Conservation (phyloP, 2,797 vertebrate genomes). For the Taenioides sp. region DNA sequence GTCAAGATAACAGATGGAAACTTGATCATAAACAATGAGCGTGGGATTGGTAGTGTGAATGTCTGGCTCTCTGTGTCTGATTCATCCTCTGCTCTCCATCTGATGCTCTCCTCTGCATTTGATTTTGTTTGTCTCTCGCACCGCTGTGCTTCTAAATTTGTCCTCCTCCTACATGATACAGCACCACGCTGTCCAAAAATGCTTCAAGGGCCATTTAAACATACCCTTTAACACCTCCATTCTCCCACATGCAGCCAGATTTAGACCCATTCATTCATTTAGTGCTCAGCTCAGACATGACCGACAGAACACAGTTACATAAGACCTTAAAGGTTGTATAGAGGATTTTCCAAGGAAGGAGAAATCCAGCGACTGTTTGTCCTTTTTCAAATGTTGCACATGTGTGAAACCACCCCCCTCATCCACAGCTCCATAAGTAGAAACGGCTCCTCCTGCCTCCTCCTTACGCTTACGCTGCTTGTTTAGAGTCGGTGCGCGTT, state of each 20-base stretch:
- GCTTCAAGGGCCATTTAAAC: conserved; percentile 69
- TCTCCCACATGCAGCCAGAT: conserved; percentile 58
- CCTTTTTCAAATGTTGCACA: no score
- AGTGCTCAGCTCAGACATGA: conserved; percentile 42
- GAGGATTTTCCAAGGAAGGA: no score
- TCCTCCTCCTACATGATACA: conserved; percentile 67
- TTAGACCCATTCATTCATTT: conserved; percentile 71
- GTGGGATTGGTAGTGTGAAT: conserved; percentile 71
- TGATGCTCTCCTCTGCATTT: conserved; percentile 66
- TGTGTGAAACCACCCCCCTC: no score
- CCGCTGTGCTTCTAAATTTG: conserved; percentile 74
- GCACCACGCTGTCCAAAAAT: conserved; percentile 45
- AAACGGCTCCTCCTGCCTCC: no score
- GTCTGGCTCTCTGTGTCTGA: conserved; percentile 73
- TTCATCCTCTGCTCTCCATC: conserved; percentile 69
- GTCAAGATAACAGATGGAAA: conserved; percentile 73
- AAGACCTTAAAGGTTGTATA: background rate
- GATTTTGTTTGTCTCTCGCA: conserved; percentile 66
- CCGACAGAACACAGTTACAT: conserved; percentile 32
- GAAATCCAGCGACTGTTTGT: no score
- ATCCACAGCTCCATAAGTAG: no score
- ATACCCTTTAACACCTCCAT: conserved; percentile 59
- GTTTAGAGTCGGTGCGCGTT: no score
- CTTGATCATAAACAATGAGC: conserved; percentile 69
- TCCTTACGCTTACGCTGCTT: no score